Evolutionary conservation across 2,113 vertebrate genomes (phyloP).

Genomic region (Syrmaticus mikado): DNA sequence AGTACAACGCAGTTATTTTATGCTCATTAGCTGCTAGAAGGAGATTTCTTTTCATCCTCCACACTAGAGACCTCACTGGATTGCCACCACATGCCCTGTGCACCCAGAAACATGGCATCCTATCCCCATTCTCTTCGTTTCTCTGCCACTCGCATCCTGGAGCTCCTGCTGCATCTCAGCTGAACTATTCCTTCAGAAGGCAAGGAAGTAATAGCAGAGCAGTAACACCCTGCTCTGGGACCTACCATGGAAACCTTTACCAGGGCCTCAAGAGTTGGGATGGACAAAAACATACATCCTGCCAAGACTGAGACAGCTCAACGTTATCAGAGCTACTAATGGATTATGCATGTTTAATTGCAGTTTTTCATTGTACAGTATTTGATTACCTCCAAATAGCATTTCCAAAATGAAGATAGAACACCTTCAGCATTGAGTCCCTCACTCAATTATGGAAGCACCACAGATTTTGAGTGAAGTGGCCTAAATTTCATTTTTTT

Average conservation of each 20-base stretch:
- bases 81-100: rapidly evolving
- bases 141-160: not conserved
- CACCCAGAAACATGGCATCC: not conserved
- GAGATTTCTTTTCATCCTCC: not conserved
- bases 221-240: not conserved
- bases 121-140: not conserved
- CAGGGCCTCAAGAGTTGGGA: not conserved
- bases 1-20: not conserved
- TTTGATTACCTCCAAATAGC: not conserved
- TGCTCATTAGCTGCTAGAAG: not conserved
- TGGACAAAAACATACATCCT: not conserved
- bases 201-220: not conserved
- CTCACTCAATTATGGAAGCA: not conserved
- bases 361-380: not conserved
- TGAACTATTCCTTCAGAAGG: not conserved
- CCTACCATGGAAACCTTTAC: not conserved
- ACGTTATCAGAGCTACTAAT: not conserved
- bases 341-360: not conserved
- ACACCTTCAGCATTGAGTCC: not conserved
- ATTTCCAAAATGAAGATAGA: not conserved
- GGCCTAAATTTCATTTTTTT: not conserved
- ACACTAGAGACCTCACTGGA: not conserved
- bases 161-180: not conserved
- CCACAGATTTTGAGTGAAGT: not conserved
- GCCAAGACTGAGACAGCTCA: not conserved